Conservation (phyloP, 2,797 vertebrate genomes). For the Amblyopsis hoosieri region DNA sequence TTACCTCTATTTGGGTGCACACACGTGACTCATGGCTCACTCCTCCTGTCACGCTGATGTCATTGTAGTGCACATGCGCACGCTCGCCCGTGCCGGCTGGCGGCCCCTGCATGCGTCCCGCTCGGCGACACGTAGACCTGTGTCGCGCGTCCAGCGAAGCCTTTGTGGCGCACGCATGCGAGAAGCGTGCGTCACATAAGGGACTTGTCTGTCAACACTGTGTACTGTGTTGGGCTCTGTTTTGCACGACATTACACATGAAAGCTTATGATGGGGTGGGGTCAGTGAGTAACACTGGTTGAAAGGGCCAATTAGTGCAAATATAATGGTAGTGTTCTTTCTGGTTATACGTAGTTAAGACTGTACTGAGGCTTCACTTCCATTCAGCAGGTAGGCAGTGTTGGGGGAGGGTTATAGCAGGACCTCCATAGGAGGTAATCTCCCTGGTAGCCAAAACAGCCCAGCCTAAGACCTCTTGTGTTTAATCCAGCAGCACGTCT, state of each 20-base stretch:
- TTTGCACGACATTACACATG: background rate
- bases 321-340: no score
- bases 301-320: constrained; percentile 1
- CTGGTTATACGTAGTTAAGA: no score
- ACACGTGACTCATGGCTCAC: constrained; percentile 48
- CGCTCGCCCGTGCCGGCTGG: constrained; percentile 41
- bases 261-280: background rate
- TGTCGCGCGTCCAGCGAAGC: constrained; percentile 21
- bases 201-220: background rate
- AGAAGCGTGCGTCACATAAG: constrained; percentile 7
- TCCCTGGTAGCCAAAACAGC: constrained; percentile 74
- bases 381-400: constrained; percentile 1
- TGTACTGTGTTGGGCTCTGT: constrained; percentile 1
- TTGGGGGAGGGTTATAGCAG: constrained; percentile 14
- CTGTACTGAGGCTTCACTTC: no score
- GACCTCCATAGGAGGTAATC: constrained; percentile 68
- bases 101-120: constrained; percentile 35
- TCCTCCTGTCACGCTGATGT: constrained; percentile 50
- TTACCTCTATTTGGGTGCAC: constrained; percentile 17
- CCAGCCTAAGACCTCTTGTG: constrained; percentile 42
- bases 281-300: background rate
- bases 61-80: constrained; percentile 38
- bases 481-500: constrained; percentile 65
- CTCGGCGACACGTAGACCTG: constrained; percentile 33
- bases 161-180: constrained; percentile 15